Percentiles rank a stretch among this genome's conserved stretches.
Conservation (phyloP, 2,888 invertebrate genomes). For the Melanostoma scalare region DNA sequence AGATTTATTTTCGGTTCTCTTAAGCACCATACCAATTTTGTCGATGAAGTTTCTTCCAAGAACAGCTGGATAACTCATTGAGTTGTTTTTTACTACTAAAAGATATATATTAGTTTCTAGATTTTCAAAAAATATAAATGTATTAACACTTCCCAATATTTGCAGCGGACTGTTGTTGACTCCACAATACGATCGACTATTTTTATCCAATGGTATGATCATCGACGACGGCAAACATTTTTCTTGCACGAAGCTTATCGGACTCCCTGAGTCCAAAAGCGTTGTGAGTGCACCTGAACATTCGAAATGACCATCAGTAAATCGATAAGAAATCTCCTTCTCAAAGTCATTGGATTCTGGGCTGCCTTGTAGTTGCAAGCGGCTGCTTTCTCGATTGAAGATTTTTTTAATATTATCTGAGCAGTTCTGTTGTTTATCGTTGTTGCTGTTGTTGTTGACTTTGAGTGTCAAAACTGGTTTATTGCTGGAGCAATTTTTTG, state of each 20-base stretch:
- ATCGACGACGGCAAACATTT: conserved; percentile 43
- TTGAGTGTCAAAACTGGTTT: conserved; percentile 23
- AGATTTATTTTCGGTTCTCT: conserved; percentile 15
- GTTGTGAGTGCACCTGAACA: conserved; percentile 22
- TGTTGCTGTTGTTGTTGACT: background rate
- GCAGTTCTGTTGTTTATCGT: background rate
- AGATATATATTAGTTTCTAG: conserved; percentile 33
- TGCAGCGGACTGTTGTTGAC: conserved; percentile 53
- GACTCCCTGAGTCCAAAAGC: conserved; percentile 54
- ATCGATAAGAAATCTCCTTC: conserved; percentile 23
- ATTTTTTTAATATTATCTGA: background rate
- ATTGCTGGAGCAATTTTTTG: conserved; percentile 21
- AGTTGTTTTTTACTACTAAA: conserved; percentile 49
- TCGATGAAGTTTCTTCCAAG: conserved; percentile 58
- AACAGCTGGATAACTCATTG: conserved; percentile 57
- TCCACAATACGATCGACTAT: conserved; percentile 51
- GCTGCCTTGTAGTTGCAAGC: too few species aligned
- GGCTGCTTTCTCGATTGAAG: background rate
- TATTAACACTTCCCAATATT: conserved; percentile 38
- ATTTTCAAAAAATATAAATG: conserved; percentile 48
- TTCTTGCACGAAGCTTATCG: conserved; percentile 49
- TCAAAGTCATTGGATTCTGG: conserved; percentile 27
- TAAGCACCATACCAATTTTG: conserved; percentile 36
- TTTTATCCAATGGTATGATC: conserved; percentile 20
- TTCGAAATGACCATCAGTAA: conserved; percentile 5